These are phyloP conservation scores for Bubo blakistoni DNA, from an alignment of 2,113 vertebrate genomes.

Conservation along the genomic window DNA sequence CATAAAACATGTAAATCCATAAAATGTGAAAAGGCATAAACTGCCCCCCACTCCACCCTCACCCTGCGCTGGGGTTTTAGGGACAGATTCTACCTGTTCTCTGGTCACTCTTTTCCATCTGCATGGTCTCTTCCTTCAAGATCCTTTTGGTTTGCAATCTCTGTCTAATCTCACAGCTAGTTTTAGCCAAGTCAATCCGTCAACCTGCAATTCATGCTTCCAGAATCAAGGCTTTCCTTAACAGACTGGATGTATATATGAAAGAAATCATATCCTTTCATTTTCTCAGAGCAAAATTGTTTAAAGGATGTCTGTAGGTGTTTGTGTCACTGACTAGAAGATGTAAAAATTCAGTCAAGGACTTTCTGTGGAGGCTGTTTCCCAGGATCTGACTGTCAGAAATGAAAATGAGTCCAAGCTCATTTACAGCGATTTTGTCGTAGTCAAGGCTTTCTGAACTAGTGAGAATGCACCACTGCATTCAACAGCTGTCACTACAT, in stretches of 20 bases:
- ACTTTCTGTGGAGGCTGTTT: not conserved
- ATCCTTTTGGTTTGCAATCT: not conserved
- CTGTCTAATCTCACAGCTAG: not conserved
- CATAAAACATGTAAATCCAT: not conserved
- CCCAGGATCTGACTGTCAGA: not conserved
- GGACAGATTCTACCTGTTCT: not conserved
- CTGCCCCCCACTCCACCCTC: rapidly evolving
- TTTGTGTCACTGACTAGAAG: not conserved
- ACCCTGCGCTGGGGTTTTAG: not conserved
- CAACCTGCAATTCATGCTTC: not conserved
- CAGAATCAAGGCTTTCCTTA: not conserved
- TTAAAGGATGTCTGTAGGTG: not conserved
- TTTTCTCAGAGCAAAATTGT: not conserved
- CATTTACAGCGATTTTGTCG: not conserved
- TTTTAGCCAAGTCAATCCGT: not conserved
- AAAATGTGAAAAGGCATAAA: not conserved
- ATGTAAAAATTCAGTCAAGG: not conserved
- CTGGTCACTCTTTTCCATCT: not conserved
- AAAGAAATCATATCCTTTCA: not conserved
- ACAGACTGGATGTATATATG: not conserved
- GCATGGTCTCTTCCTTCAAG: not conserved
- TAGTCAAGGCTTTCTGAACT: not conserved
- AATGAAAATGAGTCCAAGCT: not conserved
- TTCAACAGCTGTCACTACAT: not conserved
- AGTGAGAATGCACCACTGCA: not conserved